Evolutionary conservation across 2,888 invertebrate genomes (phyloP), one percentile per base, ranked within the genome.

Genomic region (Pachydiplax longipennis): DNA sequence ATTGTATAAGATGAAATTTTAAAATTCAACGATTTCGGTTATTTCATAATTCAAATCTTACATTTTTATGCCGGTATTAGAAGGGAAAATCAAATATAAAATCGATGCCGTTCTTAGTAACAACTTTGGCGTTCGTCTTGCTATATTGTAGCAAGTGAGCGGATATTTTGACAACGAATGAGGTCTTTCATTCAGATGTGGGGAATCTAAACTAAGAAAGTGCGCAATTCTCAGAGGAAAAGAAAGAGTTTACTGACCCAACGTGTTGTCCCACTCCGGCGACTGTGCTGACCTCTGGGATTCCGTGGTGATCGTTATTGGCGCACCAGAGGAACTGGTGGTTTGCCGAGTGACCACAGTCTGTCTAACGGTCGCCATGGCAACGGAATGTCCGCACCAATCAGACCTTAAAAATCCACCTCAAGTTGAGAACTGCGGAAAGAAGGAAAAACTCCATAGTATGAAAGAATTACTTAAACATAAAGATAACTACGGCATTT

Each of bases 241-340:
- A 2, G 83, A 83, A 65, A 5, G 82, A 82, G 82, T 82, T 22
- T n/a, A 87, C 87, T 87, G 37, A 87, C 87, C 87, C 87, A 87
- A 15, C 65, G 61, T 61, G 87, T 87, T 87, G 65, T 87, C 87
- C 87, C 87, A 87, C 40, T 65, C 87, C 61, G 87, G 87, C 61
- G 87, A 87, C 87, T 87, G 87, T 0, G 87, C 61, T n/a, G 87
- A 87, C 87, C 87, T 87, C 87, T 87, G 87, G n/a, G 87, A 61
- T 65, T 87, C 87, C 37, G 87, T 61, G 87, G 22, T 37, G 87
- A 87, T 35, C 31, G 37, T 48, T 37, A 87, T 87, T 61, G 87
- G 87, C n/a, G 61, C 87, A 35, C 87, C 87, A 44, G 82, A 82
- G 61, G 61, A 61, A 35, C 53, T 35, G 87, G 61, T 87, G 37